Evolutionary conservation across 2,797 vertebrate species (phyloP).

Genomic region (Hyperoplus lanceolatus): DNA sequence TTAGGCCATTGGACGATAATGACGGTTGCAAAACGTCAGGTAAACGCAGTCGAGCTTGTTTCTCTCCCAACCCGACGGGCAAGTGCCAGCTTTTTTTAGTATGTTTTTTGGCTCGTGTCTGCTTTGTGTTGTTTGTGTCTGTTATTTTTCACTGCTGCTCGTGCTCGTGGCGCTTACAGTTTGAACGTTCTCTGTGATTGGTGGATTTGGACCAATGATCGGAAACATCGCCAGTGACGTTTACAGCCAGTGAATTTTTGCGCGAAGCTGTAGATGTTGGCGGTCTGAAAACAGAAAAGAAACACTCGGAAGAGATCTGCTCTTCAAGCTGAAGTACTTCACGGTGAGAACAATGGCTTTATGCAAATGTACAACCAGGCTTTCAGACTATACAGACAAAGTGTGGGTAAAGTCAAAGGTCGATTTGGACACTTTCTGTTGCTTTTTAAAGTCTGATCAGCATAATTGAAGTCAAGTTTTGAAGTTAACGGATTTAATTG

Average conservation of each 20-base stretch:
- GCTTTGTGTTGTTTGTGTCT: slow-evolving; percentile 7
- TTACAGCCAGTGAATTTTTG: slow-evolving; percentile 32
- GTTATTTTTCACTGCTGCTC: neutral
- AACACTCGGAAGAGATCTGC: neutral
- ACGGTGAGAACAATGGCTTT: slow-evolving; percentile 74
- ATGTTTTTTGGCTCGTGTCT: neutral
- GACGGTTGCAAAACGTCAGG: neutral
- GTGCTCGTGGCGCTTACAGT: slow-evolving; percentile 16
- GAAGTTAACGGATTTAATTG: neutral
- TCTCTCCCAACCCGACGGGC: neutral
- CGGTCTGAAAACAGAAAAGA: slow-evolving; percentile 31
- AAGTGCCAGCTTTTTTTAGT: too few relatives aligned
- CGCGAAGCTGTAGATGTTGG: slow-evolving; percentile 74
- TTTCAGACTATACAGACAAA: slow-evolving; percentile 4
- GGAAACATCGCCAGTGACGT: slow-evolving; percentile 22
- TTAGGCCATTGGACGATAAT: too few relatives aligned
- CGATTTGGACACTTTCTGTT: neutral
- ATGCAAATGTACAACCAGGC: slow-evolving; percentile 29
- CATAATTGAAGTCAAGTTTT: neutral
- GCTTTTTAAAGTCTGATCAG: neutral
- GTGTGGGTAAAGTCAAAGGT: neutral
- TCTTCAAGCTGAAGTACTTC: slow-evolving; percentile 41
- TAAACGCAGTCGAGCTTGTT: neutral
- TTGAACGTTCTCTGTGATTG: slow-evolving; percentile 55
- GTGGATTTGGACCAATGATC: slow-evolving; percentile 66